Conservation (phyloP, 2,113 vertebrate species). For the Hipposideros armiger region DNA sequence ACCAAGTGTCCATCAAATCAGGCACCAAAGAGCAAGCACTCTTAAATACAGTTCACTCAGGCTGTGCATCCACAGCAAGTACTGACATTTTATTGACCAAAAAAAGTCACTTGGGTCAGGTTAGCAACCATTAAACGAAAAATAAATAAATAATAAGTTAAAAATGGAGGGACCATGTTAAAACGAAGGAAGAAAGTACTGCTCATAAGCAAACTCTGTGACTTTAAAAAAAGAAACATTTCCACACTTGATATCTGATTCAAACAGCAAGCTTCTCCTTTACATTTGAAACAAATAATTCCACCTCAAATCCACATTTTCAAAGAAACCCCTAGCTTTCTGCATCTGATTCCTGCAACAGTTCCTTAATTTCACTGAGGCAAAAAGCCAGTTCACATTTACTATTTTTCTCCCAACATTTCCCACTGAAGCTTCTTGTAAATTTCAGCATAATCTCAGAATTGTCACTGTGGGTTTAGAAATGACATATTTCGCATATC, state of each 20-base stretch:
- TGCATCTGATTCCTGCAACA: slow-evolving; percentile 24
- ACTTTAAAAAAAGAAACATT: slow-evolving; percentile 60
- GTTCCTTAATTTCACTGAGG: neutral
- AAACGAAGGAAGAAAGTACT: slow-evolving; percentile 58
- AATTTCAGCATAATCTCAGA: neutral
- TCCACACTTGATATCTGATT: slow-evolving; percentile 49
- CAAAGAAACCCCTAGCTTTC: slow-evolving; percentile 36
- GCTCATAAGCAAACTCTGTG: slow-evolving; percentile 57
- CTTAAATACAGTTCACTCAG: slow-evolving; percentile 15
- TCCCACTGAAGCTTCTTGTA: neutral
- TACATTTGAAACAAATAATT: slow-evolving; percentile 69
- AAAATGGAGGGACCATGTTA: slow-evolving; percentile 57
- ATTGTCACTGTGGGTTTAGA: slow-evolving; percentile 13
- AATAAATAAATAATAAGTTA: slow-evolving; percentile 67
- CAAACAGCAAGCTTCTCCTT: slow-evolving; percentile 64
- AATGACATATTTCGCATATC: slow-evolving; percentile 26
- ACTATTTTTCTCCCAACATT: neutral
- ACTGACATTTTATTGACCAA: slow-evolving; percentile 58
- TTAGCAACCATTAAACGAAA: slow-evolving; percentile 76
- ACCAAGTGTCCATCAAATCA: slow-evolving; percentile 38
- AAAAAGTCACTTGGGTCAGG: slow-evolving; percentile 55
- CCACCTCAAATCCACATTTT: slow-evolving; percentile 57
- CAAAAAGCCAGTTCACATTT: neutral
- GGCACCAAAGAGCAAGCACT: neutral
- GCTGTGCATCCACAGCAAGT: neutral